These are phyloP conservation scores for Sebastes schlegelii DNA, from an alignment of 2,113 vertebrate genomes.

Conservation along the genomic window DNA sequence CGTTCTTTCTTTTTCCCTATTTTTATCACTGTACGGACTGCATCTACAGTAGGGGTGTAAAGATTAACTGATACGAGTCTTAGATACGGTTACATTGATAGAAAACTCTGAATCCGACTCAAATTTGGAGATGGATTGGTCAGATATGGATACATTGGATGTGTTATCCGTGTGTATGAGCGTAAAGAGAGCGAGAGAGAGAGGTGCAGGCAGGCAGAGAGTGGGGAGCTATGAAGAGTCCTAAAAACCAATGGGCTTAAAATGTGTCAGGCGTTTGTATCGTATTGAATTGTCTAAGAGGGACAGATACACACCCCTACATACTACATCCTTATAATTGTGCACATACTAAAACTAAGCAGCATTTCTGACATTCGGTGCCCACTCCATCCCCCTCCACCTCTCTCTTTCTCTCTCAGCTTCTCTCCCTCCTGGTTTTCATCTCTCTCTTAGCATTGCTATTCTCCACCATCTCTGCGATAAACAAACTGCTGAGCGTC, in stretches of 20 bases:
- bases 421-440: constrained; percentile 13
- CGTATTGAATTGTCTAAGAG: neutral
- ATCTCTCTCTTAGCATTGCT: constrained; percentile 38
- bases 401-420: neutral
- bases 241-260: neutral
- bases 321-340: neutral
- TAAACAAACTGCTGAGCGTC: constrained; percentile 69
- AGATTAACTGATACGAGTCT: neutral
- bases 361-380: neutral
- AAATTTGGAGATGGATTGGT: neutral
- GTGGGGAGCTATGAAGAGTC: neutral
- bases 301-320: neutral
- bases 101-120: neutral
- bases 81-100: neutral
- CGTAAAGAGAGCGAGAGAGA: neutral
- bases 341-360: neutral
- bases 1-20: no score
- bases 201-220: no score
- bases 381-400: neutral
- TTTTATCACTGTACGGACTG: neutral
- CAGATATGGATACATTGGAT: neutral
- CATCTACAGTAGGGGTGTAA: neutral
- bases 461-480: constrained; percentile 52
- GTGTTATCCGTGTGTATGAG: neutral
- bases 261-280: neutral